A percentile compares a stretch with the other conserved stretches of the same genome.
phyloP scores from a whole-genome alignment of 1,140 invertebrate genomes.

The Periplaneta americana region DNA sequence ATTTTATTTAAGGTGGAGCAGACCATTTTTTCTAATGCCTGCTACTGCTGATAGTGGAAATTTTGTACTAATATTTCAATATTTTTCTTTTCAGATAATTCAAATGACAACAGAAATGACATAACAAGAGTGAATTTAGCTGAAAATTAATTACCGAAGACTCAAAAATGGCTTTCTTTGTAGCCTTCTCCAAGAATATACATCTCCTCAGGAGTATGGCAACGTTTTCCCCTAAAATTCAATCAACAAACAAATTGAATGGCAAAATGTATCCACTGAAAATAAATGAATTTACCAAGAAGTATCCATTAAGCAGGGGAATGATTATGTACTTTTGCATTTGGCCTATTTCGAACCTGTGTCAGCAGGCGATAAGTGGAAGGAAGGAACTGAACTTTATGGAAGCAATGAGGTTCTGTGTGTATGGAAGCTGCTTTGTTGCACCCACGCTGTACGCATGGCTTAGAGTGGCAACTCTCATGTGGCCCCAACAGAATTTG shows the following conservation, averaged over 20 bases:
- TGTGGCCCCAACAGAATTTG: conserved; percentile 4
- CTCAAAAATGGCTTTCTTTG: neutral
- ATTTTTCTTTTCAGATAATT: neutral
- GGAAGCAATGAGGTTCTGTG: conserved; percentile 53
- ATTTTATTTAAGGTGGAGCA: too few relatives aligned
- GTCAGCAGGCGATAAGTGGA: conserved; percentile 51
- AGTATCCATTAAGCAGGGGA: conserved; percentile 54
- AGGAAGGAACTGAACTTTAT: conserved; percentile 47
- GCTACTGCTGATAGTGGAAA: too few relatives aligned
- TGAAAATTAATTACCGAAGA: neutral
- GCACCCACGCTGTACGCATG: conserved; percentile 66
- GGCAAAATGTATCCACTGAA: conserved; percentile 22
- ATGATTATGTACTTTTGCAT: conserved; percentile 66
- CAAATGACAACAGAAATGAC: neutral
- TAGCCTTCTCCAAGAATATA: neutral
- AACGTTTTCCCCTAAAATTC: neutral
- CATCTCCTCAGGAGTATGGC: neutral
- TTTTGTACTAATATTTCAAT: too few relatives aligned
- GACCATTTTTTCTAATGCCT: too few relatives aligned
- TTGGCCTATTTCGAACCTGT: conserved; percentile 59
- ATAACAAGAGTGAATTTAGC: neutral
- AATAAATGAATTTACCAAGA: conserved; percentile 37
- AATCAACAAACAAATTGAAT: neutral
- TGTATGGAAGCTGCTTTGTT: conserved; percentile 63
- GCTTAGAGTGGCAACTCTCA: conserved; percentile 27